Percentiles rank a stretch among this genome's conserved stretches.
phyloP scores from a whole-genome alignment of 2,797 vertebrate genomes.

The Enteromius mattozi region DNA sequence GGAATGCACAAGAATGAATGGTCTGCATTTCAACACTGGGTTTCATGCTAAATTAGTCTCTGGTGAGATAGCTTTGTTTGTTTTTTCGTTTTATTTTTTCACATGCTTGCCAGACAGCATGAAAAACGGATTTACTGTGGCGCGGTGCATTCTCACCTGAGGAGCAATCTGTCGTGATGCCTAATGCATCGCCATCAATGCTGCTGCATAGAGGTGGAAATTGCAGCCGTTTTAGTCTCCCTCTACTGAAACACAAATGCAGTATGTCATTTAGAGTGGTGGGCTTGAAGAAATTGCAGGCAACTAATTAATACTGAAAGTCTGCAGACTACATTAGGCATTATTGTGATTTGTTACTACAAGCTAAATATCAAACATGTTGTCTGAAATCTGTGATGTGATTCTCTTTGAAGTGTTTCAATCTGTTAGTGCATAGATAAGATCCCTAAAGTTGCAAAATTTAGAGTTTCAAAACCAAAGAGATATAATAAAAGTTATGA shows the following conservation, averaged over 20 bases:
- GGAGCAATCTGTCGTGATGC: conserved; percentile 48
- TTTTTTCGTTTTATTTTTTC: conserved; percentile 40
- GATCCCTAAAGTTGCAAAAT: too few relatives aligned
- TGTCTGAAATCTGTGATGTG: too few relatives aligned
- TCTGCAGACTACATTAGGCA: background rate
- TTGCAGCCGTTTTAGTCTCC: background rate
- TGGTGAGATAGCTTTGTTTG: conserved; percentile 61
- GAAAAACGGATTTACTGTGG: conserved; percentile 58
- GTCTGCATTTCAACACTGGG: conserved; percentile 60
- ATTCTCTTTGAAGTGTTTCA: too few relatives aligned
- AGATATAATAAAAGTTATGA: too few relatives aligned
- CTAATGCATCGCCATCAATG: conserved; percentile 45
- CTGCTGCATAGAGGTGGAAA: conserved; percentile 25
- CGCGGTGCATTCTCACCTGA: conserved; percentile 58
- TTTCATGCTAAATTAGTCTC: conserved; percentile 67
- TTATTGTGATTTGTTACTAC: background rate
- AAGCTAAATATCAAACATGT: too few relatives aligned
- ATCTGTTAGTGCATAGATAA: too few relatives aligned
- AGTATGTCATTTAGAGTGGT: background rate
- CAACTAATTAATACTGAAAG: conserved; percentile 13
- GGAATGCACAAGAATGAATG: conserved; percentile 61
- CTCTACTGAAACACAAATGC: conserved; percentile 33
- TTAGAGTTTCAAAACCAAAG: too few relatives aligned
- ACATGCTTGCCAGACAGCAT: conserved; percentile 53
- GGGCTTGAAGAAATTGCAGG: background rate